phyloP scores from a whole-genome alignment of 1,140 invertebrate species.

The Bombus vancouverensis region DNA sequence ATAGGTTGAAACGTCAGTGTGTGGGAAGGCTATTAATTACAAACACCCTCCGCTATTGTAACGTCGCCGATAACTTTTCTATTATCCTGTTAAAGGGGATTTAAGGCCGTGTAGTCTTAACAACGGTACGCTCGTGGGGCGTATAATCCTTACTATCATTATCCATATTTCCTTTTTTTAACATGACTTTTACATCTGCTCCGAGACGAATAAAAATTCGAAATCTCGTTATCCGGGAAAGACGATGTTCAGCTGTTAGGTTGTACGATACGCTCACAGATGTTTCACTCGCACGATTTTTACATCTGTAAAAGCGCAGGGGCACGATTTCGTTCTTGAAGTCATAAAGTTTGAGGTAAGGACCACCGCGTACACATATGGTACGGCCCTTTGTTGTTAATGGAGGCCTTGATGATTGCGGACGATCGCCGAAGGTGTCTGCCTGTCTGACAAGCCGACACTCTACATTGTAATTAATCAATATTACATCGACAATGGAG shows the following conservation, averaged over 20 bases:
- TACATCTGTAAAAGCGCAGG: not conserved
- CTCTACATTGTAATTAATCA: conserved; percentile 74
- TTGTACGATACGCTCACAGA: not conserved
- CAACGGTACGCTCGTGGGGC: not conserved
- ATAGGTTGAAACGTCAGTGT: conserved; percentile 57
- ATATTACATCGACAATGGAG: conserved; percentile 78
- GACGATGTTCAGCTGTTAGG: conserved; percentile 11
- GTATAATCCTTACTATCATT: conserved; percentile 26
- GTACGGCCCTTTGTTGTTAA: conserved; percentile 57
- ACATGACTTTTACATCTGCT: not conserved
- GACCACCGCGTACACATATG: conserved; percentile 9
- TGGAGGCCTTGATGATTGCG: conserved; percentile 69
- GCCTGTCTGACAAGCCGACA: conserved; percentile 31
- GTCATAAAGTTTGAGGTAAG: conserved; percentile 19
- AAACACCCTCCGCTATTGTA: conserved; percentile 57
- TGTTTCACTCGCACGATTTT: not conserved
- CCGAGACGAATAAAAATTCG: conserved; percentile 13
- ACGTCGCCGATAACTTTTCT: conserved; percentile 67
- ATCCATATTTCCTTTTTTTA: not conserved
- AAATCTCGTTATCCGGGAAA: conserved; percentile 26
- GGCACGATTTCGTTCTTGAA: not conserved
- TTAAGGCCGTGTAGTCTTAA: conserved; percentile 46
- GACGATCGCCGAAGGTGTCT: conserved; percentile 48
- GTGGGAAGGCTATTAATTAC: conserved; percentile 72
- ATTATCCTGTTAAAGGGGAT: conserved; percentile 70